Evolutionary conservation across 2,888 invertebrate genomes (phyloP).

Genomic region (Scaeva pyrastri): DNA sequence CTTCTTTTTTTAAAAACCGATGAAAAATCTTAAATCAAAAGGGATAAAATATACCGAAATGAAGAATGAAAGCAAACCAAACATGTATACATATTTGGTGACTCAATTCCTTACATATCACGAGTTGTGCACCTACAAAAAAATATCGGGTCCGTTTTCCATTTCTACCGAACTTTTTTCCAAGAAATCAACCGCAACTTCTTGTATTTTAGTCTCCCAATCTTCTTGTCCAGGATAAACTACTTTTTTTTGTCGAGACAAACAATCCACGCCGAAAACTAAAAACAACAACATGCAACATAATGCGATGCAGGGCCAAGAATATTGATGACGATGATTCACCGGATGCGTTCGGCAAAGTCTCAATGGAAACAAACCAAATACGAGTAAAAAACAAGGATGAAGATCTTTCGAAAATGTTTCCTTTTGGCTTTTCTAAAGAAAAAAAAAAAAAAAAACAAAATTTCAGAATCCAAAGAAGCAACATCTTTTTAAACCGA

Average conservation of each 20-base stretch:
- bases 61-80: too few relatives aligned
- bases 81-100: background rate
- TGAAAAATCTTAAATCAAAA: too few relatives aligned
- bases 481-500: slow-evolving; percentile 34
- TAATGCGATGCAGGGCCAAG: slow-evolving; percentile 44
- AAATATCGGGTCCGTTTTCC: background rate
- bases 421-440: slow-evolving; percentile 14
- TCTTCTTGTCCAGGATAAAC: slow-evolving; percentile 16
- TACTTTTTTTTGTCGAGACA: slow-evolving; percentile 14
- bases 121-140: background rate
- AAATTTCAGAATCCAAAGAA: background rate
- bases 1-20: too few relatives aligned
- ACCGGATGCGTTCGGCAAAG: slow-evolving; percentile 63
- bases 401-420: slow-evolving; percentile 53
- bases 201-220: background rate
- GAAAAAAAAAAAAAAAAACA: slow-evolving; percentile 1
- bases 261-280: slow-evolving; percentile 1
- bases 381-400: slow-evolving; percentile 37
- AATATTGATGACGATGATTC: slow-evolving; percentile 61
- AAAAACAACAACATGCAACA: slow-evolving; percentile 16
- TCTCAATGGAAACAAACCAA: slow-evolving; percentile 57
- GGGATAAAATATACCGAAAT: too few relatives aligned
- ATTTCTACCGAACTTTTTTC: background rate
- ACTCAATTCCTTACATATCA: background rate
- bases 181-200: background rate